Base-by-base conservation (phyloP, 1,140 invertebrate species). In the Apis laboriosa region DNA sequence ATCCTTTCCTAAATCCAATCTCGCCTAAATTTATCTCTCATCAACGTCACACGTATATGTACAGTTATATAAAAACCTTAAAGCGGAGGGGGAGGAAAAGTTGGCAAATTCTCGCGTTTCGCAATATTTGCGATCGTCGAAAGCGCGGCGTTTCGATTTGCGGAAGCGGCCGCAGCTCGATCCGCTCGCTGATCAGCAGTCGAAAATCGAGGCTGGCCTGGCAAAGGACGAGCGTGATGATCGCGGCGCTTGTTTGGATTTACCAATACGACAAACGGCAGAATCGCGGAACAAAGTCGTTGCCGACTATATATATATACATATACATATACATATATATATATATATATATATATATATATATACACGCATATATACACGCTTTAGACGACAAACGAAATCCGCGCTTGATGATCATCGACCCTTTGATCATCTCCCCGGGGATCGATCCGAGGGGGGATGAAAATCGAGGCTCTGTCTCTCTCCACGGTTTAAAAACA, bases 231-330 rank as follows among this genome's bases (percentile, higher is more conserved):
- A 43, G 34, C 58, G 74, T 13, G 70, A 75, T 74, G 43, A 58
- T 83, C 80, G 74, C 55, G 78, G 73, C 24, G 61, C 55, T 28
- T 76, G 77, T 81, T 81, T 76, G 74, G 79, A 81, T 81, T 81
- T 81, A 67, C 72, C 79, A 28, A 81, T 76, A 76, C 34, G 34
- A 76, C 79, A 81, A 81, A 81, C 73, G 67, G 51, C 68, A 12
- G 56, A 79, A n/a, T 79, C 56, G 58, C 55, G 70, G 60, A 56
- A 58, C 72, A 79, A 70, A 72, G 64, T 70, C 61, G 67, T 13
- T 17, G 49, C 70, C 75, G 70, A 12, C 58, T 24, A 24, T 24
- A 24, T 0, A 24, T 24, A 24, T 24, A 24, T 0, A 24, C 0
- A 24, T 24, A 24, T 24, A 24, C 0, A 24, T 24, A 24, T 24